Conservation (phyloP, 2,797 vertebrate species). For the Hephaestus fuliginosus region DNA sequence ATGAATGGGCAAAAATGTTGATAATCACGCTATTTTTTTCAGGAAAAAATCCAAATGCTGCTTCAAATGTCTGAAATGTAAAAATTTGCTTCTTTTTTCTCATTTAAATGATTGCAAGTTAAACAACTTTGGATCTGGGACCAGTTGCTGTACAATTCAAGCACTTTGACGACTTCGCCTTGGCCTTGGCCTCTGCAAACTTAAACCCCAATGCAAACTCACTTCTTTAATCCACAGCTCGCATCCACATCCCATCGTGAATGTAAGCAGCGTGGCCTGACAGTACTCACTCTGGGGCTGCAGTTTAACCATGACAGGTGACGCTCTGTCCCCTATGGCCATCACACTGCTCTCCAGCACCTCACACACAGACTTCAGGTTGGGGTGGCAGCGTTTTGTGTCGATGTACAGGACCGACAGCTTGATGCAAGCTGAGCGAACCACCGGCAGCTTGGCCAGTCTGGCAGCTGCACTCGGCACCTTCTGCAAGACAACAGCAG, state of each 20-base stretch:
- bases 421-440: conserved; percentile 86
- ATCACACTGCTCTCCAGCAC: conserved; percentile 86
- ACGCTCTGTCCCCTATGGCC: conserved; percentile 76
- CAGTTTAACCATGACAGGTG: conserved; percentile 87
- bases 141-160: background rate
- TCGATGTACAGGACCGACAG: conserved; percentile 82
- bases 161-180: background rate
- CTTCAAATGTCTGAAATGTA: background rate
- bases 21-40: background rate
- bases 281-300: conserved; percentile 89
- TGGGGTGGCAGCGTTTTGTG: conserved; percentile 86
- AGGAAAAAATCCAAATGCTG: background rate
- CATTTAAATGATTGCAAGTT: background rate
- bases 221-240: background rate
- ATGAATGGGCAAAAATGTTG: background rate
- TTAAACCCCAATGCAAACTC: background rate
- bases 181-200: background rate
- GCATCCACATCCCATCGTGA: background rate
- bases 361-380: conserved; percentile 87
- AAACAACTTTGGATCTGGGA: background rate
- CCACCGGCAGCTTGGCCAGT: conserved; percentile 85
- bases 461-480: conserved; percentile 81
- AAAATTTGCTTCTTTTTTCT: background rate
- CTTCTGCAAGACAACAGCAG: conserved; percentile 48
- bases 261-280: background rate